Conservation (phyloP, 35 echinoderm and acorn worm genomes). For the Strongylocentrotus purpuratus region DNA sequence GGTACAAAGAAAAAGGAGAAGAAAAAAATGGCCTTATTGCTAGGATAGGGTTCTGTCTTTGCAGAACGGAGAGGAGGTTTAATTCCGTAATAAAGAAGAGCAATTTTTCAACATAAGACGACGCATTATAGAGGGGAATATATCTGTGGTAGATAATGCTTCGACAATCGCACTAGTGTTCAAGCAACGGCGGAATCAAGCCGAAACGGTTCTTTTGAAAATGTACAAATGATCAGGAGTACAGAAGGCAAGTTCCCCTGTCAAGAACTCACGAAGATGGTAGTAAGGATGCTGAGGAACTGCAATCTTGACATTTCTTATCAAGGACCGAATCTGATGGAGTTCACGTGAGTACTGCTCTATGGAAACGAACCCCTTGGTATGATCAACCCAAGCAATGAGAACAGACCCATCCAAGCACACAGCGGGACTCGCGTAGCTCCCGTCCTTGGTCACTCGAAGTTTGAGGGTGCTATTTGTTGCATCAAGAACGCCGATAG, state of each 20-base stretch:
- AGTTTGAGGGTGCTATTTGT: background rate
- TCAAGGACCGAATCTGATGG: background rate
- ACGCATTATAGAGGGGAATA: too few species aligned
- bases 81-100: too few species aligned
- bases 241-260: slow-evolving; percentile 27
- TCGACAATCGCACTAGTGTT: too few species aligned
- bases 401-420: background rate
- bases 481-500: background rate
- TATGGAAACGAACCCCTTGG: background rate
- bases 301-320: background rate
- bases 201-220: slow-evolving; percentile 4
- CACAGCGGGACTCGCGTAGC: background rate
- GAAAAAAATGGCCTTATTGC: too few species aligned
- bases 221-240: slow-evolving; percentile 13
- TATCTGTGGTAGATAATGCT: background rate
- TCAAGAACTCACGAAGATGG: slow-evolving; percentile 12
- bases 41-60: too few species aligned
- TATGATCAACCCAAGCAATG: slow-evolving; percentile 31
- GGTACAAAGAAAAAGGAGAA: too few species aligned
- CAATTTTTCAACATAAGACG: too few species aligned
- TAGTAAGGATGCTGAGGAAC: background rate
- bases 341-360: slow-evolving; percentile 33
- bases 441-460: background rate
- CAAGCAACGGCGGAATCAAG: background rate
- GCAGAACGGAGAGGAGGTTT: too few species aligned